Conservation (phyloP, 2,797 vertebrate genomes). For the Leuciscus waleckii region DNA sequence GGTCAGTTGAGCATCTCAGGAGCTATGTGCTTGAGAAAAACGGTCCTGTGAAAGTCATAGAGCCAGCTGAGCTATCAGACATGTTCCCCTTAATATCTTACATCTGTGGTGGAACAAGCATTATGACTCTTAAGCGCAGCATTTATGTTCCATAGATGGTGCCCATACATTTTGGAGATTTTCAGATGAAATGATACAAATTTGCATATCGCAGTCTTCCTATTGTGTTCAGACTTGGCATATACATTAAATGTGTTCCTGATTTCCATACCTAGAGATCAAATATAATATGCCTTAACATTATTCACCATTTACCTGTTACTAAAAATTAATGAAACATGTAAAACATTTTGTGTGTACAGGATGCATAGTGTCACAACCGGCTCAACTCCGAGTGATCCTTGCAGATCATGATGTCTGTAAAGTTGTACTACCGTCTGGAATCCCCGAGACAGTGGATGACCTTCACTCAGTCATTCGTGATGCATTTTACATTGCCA, state of each 20-base stretch:
- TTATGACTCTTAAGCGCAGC: constrained; percentile 41
- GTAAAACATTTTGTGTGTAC: constrained; percentile 5
- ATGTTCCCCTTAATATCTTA: constrained; percentile 48
- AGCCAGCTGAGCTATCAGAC: constrained; percentile 54
- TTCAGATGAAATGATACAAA: neutral
- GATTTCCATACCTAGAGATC: no score
- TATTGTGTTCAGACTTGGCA: neutral
- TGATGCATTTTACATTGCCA: constrained; percentile 40
- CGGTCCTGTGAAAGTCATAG: constrained; percentile 45
- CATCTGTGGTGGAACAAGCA: constrained; percentile 48
- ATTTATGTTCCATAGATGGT: constrained; percentile 50
- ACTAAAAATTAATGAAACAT: neutral
- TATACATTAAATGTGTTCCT: neutral
- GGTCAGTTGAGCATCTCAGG: no score
- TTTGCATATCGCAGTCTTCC: neutral
- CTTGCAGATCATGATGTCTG: constrained; percentile 37
- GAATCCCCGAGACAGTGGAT: constrained; percentile 33
- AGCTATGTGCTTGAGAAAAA: constrained; percentile 43
- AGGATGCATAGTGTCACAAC: constrained; percentile 41
- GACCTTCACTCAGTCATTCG: constrained; percentile 32
- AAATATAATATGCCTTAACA: no score
- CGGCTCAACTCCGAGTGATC: constrained; percentile 30
- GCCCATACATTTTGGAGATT: neutral
- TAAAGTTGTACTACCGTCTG: constrained; percentile 32
- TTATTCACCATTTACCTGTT: no score